Percentiles rank a stretch among this genome's conserved stretches.
Evolutionary conservation across 2,797 vertebrate species (phyloP).

Genomic region (Schizothorax lantsangensis): DNA sequence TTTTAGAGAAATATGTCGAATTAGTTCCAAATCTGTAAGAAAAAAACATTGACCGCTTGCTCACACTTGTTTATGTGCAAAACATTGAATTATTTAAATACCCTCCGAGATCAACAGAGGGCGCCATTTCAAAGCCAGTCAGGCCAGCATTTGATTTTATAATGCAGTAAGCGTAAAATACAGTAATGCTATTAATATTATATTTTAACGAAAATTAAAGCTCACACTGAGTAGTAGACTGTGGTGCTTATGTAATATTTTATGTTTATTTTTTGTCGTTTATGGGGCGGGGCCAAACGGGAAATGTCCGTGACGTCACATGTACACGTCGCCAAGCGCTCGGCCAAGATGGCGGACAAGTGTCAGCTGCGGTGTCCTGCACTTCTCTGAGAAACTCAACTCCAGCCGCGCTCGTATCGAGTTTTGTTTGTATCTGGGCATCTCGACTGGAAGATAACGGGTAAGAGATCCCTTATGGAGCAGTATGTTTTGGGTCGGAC

Average conservation of each 20-base stretch:
- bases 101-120: neutral
- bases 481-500: neutral
- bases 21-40: neutral
- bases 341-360: constrained; percentile 82
- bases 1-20: neutral
- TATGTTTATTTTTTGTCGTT: neutral
- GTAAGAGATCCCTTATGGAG: neutral
- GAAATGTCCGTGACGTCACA: constrained; percentile 68
- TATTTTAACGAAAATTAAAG: neutral
- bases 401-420: constrained; percentile 55
- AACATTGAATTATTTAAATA: neutral
- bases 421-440: constrained; percentile 53
- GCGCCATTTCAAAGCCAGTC: neutral
- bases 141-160: neutral
- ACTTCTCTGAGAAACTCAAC: constrained; percentile 74
- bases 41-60: neutral
- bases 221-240: neutral
- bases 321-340: constrained; percentile 89
- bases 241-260: neutral
- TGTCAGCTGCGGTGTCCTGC: constrained; percentile 76
- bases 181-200: no score
- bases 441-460: constrained; percentile 57
- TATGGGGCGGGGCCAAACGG: neutral
- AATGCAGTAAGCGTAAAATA: neutral
- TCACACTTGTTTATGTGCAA: neutral